These are phyloP conservation scores for Columba guinea DNA, from an alignment of 2,797 vertebrate genomes.

Conservation along the genomic window DNA sequence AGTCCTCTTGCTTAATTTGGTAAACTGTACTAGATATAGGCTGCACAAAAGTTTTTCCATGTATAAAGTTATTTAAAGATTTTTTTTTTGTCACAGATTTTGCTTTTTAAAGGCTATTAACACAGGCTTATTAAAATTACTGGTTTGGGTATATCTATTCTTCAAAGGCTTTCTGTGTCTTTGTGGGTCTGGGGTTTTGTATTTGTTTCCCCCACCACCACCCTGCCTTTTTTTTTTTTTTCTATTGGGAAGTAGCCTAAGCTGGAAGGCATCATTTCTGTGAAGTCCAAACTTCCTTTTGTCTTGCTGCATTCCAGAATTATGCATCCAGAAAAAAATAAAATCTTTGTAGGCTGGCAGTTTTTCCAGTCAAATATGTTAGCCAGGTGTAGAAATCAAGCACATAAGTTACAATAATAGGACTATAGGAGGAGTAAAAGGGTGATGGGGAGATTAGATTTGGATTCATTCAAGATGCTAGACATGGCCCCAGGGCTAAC, in stretches of 20 bases:
- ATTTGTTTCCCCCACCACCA: too few species aligned
- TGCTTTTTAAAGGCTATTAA: background rate
- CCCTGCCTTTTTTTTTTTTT: background rate
- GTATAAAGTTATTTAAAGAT: background rate
- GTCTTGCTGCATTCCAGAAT: background rate
- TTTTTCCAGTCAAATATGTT: background rate
- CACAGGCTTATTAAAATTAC: background rate
- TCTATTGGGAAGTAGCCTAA: background rate
- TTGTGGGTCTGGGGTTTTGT: background rate
- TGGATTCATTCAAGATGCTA: background rate
- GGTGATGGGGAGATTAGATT: background rate
- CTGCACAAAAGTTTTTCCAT: background rate
- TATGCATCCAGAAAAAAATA: background rate
- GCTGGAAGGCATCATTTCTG: background rate
- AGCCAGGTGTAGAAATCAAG: conserved; percentile 14
- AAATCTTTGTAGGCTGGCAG: background rate
- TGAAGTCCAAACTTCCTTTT: background rate
- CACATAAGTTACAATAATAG: background rate
- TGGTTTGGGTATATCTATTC: background rate
- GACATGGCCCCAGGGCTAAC: background rate
- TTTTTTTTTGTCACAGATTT: background rate
- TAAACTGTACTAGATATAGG: background rate
- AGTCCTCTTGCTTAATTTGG: background rate
- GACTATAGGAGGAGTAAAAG: background rate
- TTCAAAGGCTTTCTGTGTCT: background rate